phyloP scores from a whole-genome alignment of 2,113 vertebrate species.

The Gymnogyps californianus region DNA sequence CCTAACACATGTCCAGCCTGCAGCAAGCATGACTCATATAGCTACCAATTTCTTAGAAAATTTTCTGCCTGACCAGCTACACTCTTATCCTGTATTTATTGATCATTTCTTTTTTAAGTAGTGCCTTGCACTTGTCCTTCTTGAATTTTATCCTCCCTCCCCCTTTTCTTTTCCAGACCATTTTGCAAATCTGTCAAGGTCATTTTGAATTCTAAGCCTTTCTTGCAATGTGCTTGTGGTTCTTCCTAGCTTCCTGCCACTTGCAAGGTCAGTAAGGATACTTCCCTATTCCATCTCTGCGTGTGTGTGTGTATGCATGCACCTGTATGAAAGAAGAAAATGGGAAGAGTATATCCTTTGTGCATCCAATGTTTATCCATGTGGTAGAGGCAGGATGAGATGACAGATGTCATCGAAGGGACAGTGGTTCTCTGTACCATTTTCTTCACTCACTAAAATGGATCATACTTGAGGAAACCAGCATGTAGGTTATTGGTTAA shows the following conservation, averaged over 20 bases:
- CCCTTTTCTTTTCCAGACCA: background rate
- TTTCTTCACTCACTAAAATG: background rate
- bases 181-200: background rate
- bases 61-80: background rate
- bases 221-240: background rate
- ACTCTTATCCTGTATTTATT: background rate
- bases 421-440: background rate
- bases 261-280: background rate
- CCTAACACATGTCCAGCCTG: background rate
- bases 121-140: background rate
- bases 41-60: background rate
- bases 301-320: background rate
- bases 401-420: background rate
- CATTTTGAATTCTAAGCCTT: background rate
- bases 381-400: background rate
- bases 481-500: background rate
- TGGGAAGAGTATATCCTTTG: background rate
- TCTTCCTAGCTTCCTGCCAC: background rate
- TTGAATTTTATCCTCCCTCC: background rate
- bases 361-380: background rate
- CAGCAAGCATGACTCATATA: background rate
- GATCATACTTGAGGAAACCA: background rate
- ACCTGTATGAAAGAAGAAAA: background rate
- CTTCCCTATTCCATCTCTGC: background rate
- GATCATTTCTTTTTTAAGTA: background rate